These are phyloP conservation scores for Zapornia atra DNA, from an alignment of 2,113 vertebrate genomes.

Conservation along the genomic window DNA sequence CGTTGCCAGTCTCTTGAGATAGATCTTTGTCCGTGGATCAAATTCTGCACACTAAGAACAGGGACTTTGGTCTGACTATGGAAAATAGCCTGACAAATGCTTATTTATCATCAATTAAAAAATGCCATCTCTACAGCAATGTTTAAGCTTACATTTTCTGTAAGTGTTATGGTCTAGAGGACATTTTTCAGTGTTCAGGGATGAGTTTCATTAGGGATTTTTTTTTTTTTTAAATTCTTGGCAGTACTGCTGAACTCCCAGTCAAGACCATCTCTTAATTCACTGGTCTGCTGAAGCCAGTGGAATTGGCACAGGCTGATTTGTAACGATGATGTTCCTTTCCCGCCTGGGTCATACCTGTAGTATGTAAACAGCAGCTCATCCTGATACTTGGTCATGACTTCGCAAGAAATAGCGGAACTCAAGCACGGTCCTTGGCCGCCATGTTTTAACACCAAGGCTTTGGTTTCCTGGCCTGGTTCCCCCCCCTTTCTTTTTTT, in stretches of 20 bases:
- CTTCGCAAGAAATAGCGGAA: neutral
- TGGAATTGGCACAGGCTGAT: neutral
- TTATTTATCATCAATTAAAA: neutral
- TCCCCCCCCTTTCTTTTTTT: fast-evolving
- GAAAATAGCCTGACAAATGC: neutral
- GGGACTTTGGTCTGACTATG: fast-evolving
- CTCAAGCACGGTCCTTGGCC: neutral
- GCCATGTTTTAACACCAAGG: neutral
- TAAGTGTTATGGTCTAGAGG: neutral
- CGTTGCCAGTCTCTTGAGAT: neutral
- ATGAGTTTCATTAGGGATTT: neutral
- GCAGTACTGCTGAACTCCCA: neutral
- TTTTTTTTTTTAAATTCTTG: neutral
- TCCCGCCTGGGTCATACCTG: neutral
- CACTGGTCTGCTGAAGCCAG: neutral
- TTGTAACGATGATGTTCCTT: neutral
- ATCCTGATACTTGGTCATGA: neutral
- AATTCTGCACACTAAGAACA: neutral
- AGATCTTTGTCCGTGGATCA: neutral
- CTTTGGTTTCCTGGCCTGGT: neutral
- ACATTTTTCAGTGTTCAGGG: neutral
- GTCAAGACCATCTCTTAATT: neutral
- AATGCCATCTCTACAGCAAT: neutral
- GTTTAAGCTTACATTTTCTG: neutral
- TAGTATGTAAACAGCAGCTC: neutral